Conservation (phyloP, 2,113 vertebrate species). For the Himantopus leucocephalus region DNA sequence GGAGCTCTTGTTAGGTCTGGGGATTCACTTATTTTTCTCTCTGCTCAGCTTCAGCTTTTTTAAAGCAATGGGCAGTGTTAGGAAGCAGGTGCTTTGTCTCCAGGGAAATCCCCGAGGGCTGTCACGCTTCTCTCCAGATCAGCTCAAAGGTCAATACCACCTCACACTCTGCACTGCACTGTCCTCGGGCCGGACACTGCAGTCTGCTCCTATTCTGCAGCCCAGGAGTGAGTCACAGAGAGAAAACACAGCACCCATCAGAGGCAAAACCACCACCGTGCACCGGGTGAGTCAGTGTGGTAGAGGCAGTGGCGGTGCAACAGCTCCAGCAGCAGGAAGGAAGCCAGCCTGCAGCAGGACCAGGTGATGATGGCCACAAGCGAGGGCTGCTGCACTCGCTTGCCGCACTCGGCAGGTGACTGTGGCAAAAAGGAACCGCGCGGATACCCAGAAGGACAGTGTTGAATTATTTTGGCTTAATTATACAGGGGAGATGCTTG, state of each 20-base stretch:
- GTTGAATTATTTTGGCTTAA: background rate
- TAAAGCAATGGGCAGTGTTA: background rate
- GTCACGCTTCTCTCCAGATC: background rate
- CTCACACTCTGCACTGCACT: accelerated
- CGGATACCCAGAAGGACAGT: background rate
- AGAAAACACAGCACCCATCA: background rate
- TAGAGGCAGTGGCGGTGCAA: no score
- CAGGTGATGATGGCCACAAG: accelerated
- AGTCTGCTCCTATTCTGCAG: background rate
- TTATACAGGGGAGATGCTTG: background rate
- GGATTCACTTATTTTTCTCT: background rate
- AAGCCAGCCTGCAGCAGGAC: background rate
- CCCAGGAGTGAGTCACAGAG: background rate
- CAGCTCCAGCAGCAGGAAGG: background rate
- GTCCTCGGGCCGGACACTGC: background rate
- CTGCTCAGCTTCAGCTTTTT: background rate
- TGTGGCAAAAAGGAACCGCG: background rate
- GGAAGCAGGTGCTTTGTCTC: background rate
- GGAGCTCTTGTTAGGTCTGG: background rate
- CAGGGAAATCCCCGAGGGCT: background rate
- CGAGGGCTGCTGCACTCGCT: accelerated
- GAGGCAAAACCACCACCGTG: accelerated
- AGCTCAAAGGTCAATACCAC: background rate
- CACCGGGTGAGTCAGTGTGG: accelerated
- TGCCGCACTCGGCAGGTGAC: background rate